Conservation (phyloP, 2,113 vertebrate genomes). For the Microcebus murinus region DNA sequence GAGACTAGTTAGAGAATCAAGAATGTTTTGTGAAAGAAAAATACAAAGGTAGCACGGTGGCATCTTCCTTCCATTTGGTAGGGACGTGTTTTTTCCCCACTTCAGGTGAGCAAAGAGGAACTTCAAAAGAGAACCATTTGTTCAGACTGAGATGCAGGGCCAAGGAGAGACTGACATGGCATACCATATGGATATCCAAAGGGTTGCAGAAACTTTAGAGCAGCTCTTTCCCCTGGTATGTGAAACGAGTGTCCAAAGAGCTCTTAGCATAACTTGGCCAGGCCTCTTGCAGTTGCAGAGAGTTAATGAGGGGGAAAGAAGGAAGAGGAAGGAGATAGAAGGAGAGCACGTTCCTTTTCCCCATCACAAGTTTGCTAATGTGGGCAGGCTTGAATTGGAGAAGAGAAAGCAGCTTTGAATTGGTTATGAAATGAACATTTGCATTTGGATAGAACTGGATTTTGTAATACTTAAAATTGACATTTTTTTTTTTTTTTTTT, state of each 20-base stretch:
- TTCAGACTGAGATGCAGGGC: background rate
- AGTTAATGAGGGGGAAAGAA: background rate
- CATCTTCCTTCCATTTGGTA: background rate
- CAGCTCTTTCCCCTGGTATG: background rate
- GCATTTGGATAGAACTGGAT: background rate
- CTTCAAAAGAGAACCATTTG: background rate
- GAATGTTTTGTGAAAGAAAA: background rate
- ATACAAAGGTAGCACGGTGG: background rate
- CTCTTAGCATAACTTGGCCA: background rate
- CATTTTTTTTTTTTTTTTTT: too few species aligned
- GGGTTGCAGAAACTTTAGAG: background rate
- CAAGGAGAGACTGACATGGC: background rate
- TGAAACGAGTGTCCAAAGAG: background rate
- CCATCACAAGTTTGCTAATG: background rate
- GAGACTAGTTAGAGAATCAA: background rate
- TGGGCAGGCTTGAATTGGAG: background rate
- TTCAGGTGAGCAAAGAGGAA: background rate
- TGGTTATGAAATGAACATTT: background rate
- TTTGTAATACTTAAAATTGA: background rate
- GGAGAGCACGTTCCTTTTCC: rapidly evolving
- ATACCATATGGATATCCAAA: rapidly evolving
- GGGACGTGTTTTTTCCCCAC: background rate
- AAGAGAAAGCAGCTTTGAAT: background rate
- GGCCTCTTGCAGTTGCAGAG: background rate
- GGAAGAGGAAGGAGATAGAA: background rate